These are phyloP conservation scores for Fragum fragum DNA, from an alignment of 2,888 invertebrate species.

Conservation along the genomic window DNA sequence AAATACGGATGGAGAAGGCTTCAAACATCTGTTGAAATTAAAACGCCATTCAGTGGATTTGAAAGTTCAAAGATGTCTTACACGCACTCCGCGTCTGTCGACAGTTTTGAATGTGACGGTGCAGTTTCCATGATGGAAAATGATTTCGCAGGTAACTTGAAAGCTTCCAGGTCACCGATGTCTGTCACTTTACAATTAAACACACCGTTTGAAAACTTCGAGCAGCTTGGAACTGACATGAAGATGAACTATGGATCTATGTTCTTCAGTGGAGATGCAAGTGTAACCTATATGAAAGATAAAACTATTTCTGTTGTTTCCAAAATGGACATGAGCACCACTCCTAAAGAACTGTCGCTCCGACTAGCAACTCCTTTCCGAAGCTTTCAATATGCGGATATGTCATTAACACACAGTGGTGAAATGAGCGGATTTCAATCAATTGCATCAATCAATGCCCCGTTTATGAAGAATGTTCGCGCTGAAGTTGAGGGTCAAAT, in stretches of 20 bases:
- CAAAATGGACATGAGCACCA: conserved; percentile 28
- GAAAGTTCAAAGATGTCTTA: conserved; percentile 40
- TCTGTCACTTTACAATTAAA: conserved; percentile 24
- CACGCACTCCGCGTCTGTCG: conserved; percentile 50
- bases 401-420: conserved; percentile 38
- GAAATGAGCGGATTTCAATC: conserved; percentile 46
- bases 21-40: conserved; percentile 42
- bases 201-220: conserved; percentile 51
- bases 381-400: conserved; percentile 38
- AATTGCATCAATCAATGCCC: conserved; percentile 20
- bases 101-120: conserved; percentile 59
- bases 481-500: conserved; percentile 39
- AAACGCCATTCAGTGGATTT: conserved; percentile 52
- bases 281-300: conserved; percentile 45
- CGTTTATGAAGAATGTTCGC: conserved; percentile 29
- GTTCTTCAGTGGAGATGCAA: conserved; percentile 36
- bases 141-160: conserved; percentile 47
- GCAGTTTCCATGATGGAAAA: conserved; percentile 42
- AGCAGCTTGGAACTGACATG: conserved; percentile 44
- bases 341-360: conserved; percentile 24
- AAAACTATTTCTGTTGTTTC: conserved; percentile 47
- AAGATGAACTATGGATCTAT: conserved; percentile 35
- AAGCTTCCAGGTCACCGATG: conserved; percentile 42
- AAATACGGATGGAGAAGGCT: conserved; percentile 59
- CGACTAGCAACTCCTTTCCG: conserved; percentile 49